Base-by-base conservation (phyloP, 2,797 vertebrate genomes). In the Scyliorhinus canicula region DNA sequence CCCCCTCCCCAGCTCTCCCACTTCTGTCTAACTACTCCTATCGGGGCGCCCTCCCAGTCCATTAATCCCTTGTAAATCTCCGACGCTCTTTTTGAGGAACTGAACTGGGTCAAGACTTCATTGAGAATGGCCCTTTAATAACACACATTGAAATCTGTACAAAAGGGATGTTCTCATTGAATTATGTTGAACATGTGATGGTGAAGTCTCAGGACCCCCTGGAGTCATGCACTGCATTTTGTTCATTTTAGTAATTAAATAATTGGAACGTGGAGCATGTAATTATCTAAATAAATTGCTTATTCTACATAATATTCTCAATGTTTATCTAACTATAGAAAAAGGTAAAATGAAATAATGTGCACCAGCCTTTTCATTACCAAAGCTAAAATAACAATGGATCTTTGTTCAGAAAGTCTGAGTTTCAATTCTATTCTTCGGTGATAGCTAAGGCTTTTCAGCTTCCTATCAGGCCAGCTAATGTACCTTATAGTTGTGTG, bases 221-320 rank as follows among this genome's bases (percentile, higher is more conserved):
- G 67, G 31, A 94, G 35, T 47, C 47, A 94, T 31, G 24, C 47
- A 31, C 63, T 71, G 74, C 31, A 21, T 74, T 94, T 94, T 94
- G 47, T 71, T 50, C 67, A 74, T 74, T 71, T 94, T 74, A 74
- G 67, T 55, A 52, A 74, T 69, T n/a, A 74, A 47, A 74, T 74
- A 74, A 71, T 94, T n/a, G 93, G 93, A 71, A 69, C 93, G 52
- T 93, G 26, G 93, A 93, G 47, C 93, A 93, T 71, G 67, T 94
- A 94, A 94, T 94, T 74, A 71, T 55, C 44, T 74, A 94, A 94
- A 94, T 74, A 94, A 94, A 94, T 94, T 94, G 93, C 47, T 94
- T 74, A 71, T 94, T 74, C 93, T n/a, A 74, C 67, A 55, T 93
- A 60, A 93, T 50, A 35, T 19, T 50, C 44, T 71, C 52, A 69